phyloP scores from a whole-genome alignment of 2,113 vertebrate species.

The Heterotilapia buettikoferi region DNA sequence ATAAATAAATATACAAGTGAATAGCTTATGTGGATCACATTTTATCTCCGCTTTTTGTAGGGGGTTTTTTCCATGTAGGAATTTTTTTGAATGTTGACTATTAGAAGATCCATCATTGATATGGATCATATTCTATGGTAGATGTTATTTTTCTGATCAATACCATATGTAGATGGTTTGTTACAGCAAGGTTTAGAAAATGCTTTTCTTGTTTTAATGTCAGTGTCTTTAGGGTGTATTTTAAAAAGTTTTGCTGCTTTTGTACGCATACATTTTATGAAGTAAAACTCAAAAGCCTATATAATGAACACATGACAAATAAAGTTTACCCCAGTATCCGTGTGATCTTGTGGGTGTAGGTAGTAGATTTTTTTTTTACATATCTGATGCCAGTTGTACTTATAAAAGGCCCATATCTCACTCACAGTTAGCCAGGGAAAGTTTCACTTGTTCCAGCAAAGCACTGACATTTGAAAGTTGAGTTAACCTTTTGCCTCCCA shows the following conservation, averaged over 20 bases:
- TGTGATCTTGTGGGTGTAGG: not conserved
- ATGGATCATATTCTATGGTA: not conserved
- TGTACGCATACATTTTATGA: not conserved
- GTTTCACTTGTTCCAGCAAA: not conserved
- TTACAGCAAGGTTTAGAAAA: not conserved
- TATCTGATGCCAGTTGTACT: not conserved
- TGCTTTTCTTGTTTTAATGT: not conserved
- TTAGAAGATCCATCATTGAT: not conserved
- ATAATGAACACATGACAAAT: not conserved
- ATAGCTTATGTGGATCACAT: accelerated
- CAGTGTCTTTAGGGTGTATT: not conserved
- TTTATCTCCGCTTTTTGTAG: not conserved
- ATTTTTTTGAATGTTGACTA: not conserved
- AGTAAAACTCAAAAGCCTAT: not conserved
- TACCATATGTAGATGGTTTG: not conserved
- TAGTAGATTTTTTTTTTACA: not conserved
- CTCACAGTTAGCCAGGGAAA: not conserved
- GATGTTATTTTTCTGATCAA: not conserved
- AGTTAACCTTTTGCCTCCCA: conserved; percentile 7
- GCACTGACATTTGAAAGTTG: not conserved
- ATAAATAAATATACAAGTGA: not conserved
- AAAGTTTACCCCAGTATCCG: not conserved
- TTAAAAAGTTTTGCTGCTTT: not conserved
- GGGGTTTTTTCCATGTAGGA: not conserved
- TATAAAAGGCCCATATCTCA: not conserved